Conservation (phyloP, 2,888 invertebrate genomes). For the Calameuta idolon region DNA sequence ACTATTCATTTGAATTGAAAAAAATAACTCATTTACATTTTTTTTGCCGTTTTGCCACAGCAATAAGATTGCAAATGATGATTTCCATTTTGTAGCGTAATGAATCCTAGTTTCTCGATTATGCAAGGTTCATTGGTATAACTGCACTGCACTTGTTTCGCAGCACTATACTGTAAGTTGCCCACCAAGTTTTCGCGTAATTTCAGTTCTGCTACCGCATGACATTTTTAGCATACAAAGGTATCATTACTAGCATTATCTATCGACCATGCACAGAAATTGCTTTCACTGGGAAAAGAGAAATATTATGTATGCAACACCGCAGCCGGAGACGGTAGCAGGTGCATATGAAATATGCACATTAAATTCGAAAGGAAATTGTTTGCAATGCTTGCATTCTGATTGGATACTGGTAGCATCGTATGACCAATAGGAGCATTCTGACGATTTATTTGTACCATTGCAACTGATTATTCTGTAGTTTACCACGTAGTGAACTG, state of each 20-base stretch:
- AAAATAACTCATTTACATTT: background rate
- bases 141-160: background rate
- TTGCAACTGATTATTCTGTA: background rate
- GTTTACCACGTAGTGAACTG: background rate
- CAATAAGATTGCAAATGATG: background rate
- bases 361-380: slow-evolving; percentile 17
- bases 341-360: slow-evolving; percentile 15
- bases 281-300: background rate
- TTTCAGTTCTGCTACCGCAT: background rate
- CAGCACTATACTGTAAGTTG: background rate
- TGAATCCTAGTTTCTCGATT: background rate
- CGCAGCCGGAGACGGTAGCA: background rate
- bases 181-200: background rate
- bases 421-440: background rate
- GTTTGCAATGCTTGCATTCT: slow-evolving; percentile 1
- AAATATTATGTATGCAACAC: background rate
- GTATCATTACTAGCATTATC: background rate
- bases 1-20: too few relatives aligned
- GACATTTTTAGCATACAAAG: background rate
- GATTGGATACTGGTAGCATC: slow-evolving; percentile 3
- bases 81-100: background rate
- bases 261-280: background rate
- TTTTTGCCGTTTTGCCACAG: background rate
- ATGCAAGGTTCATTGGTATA: background rate
- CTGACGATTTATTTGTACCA: background rate